Conservation (phyloP, 1,140 invertebrate genomes). For the Aphelinus certus region DNA sequence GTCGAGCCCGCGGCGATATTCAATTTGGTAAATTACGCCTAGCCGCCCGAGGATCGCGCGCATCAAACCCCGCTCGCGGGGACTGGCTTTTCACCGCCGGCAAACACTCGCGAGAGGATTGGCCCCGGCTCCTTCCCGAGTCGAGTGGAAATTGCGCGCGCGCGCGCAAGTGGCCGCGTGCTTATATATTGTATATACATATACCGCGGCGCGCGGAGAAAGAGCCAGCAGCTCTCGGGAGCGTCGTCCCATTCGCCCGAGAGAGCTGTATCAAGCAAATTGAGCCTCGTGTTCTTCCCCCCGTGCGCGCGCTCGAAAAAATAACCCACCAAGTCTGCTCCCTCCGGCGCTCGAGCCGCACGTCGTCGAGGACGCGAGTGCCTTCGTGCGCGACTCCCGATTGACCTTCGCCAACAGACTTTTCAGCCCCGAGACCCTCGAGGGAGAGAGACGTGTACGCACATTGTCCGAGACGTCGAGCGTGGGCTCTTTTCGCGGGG, state of each 20-base stretch:
- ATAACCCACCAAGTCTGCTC: slow-evolving; percentile 14
- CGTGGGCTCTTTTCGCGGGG: background rate
- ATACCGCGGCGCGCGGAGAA: no score
- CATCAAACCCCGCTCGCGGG: slow-evolving; percentile 23
- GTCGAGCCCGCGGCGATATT: slow-evolving; percentile 50
- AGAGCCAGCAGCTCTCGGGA: background rate
- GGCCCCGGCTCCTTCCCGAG: no score
- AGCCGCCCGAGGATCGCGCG: slow-evolving; percentile 37
- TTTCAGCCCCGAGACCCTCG: no score
- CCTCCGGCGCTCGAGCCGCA: background rate
- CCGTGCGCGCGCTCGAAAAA: slow-evolving; percentile 11
- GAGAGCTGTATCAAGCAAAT: slow-evolving; percentile 39
- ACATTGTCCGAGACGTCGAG: background rate
- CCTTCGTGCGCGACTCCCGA: no score
- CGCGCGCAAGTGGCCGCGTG: no score
- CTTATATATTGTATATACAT: no score
- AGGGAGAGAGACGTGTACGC: no score
- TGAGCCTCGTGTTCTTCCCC: slow-evolving; percentile 31
- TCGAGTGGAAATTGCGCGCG: no score
- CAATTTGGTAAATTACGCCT: slow-evolving; percentile 55
- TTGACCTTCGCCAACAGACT: no score
- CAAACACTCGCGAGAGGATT: no score
- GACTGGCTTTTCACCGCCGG: no score
- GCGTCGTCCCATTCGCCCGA: slow-evolving; percentile 2
- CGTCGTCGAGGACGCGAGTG: background rate